Evolutionary conservation across 1,140 invertebrate species (phyloP), one percentile per base, ranked within the genome.

Genomic region (Papilio polytes): DNA sequence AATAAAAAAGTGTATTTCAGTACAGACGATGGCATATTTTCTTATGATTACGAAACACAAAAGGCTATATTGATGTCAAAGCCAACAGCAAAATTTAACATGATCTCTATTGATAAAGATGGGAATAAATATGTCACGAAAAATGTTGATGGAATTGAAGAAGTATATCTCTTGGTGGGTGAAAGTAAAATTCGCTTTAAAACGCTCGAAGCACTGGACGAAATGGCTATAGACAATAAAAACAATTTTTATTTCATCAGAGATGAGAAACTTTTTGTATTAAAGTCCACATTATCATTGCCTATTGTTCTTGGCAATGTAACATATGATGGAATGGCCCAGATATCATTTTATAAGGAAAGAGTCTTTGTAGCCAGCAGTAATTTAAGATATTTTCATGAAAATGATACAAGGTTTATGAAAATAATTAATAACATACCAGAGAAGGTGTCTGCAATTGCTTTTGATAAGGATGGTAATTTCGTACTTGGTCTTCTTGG

Each of bases 191-290:
- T 88, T 31, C 85, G 82, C 12, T 90, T 89, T 51, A 87, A 85
- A 74, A 86, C 80, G 18, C 84, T 92, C 1, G 86, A 92, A 77
- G 85, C 87, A 0, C 79, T 94, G 0, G 88, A 89, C 44, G 92
- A 92, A 86, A 80, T 94, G 82, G 89, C 89, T 7, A 89, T 94
- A 41, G 91, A 94, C 59, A 86, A 88, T 26, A 88, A 90, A 80
- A 92, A 92, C 78, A 92, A 94, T 76, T 90, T 94, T 74, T 92
- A 92, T 80, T 94, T 86, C 78, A 92, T 94, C 20, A 89, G 83
- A 81, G 85, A 90, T 56, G 87, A 90, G 20, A 87, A 89, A 77
- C 73, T 94, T 7, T 94, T 82, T 78, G 87, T 94, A 12, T 83
- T 92, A 74, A 92, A 90, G 77, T 83, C 84, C 6, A 86, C 83